These are phyloP conservation scores for Diplodus puntazzo DNA, from an alignment of 2,797 vertebrate genomes.

Conservation along the genomic window DNA sequence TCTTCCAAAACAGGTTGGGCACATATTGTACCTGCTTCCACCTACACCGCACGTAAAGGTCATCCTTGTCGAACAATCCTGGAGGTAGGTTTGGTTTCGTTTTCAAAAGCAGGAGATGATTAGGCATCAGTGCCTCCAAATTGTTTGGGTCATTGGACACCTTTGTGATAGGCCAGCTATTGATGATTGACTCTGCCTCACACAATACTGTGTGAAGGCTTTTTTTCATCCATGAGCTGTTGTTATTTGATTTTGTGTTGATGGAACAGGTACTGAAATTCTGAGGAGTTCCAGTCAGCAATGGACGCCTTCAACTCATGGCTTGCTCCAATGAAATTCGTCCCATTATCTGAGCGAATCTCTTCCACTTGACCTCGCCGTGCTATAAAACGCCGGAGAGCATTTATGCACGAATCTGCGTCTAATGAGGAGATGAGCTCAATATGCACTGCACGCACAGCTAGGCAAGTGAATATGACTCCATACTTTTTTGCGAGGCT, in stretches of 20 bases:
- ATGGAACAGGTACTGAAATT: background rate
- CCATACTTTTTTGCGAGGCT: background rate
- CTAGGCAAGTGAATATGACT: background rate
- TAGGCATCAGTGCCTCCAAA: conserved; percentile 20
- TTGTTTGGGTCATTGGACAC: conserved; percentile 25
- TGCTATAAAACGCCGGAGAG: background rate
- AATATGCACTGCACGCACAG: background rate
- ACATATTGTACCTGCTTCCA: conserved; percentile 49
- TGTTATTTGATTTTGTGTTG: background rate
- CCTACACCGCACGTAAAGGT: conserved; percentile 15
- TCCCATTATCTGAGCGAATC: background rate
- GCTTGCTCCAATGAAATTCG: background rate
- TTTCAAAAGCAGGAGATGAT: conserved; percentile 25
- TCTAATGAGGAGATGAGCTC: background rate
- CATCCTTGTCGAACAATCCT: conserved; percentile 16
- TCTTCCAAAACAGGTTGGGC: conserved; percentile 11
- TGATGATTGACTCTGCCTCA: conserved; percentile 45
- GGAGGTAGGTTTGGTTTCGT: conserved; percentile 16
- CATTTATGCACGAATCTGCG: background rate
- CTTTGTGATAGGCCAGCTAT: conserved; percentile 39
- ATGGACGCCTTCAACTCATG: background rate
- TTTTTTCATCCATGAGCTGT: conserved; percentile 31
- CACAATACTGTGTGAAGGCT: conserved; percentile 30
- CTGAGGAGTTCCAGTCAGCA: background rate
- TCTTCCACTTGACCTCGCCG: background rate